Conservation (phyloP, 2,888 invertebrate genomes). For the Agriopis leucophaearia region DNA sequence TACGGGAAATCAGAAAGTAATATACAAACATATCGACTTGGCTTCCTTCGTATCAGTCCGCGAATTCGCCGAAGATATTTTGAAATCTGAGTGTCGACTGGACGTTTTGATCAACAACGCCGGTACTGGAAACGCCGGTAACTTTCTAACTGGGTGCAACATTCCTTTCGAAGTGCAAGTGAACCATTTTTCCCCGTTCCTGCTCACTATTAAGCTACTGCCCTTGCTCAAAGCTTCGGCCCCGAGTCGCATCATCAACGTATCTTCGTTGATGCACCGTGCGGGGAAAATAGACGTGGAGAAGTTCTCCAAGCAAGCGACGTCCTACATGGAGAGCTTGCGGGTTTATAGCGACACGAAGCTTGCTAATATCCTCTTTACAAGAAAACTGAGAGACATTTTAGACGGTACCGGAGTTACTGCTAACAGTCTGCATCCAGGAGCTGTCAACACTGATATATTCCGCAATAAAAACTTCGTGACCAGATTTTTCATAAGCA, state of each 20-base stretch:
- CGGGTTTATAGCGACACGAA: conserved; percentile 89
- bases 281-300: conserved; percentile 88
- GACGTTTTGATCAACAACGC: conserved; percentile 95
- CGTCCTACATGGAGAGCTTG: conserved; percentile 79
- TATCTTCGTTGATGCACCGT: conserved; percentile 91
- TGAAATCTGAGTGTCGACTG: conserved; percentile 88
- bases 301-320: conserved; percentile 88
- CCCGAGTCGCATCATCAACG: conserved; percentile 91
- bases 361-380: conserved; percentile 91
- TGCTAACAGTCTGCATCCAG: conserved; percentile 93
- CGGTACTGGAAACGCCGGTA: conserved; percentile 89
- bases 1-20: conserved; percentile 88
- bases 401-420: conserved; percentile 88
- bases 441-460: conserved; percentile 91
- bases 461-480: conserved; percentile 89
- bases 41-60: conserved; percentile 90
- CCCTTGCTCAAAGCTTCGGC: conserved; percentile 90
- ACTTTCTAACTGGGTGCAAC: conserved; percentile 90
- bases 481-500: conserved; percentile 63
- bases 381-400: conserved; percentile 88
- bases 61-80: conserved; percentile 91
- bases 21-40: conserved; percentile 90
- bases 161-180: conserved; percentile 94
- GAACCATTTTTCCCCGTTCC: conserved; percentile 95
- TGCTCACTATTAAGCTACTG: conserved; percentile 93